These are phyloP conservation scores for Drosophila acutilabella DNA, from an alignment of 2,888 invertebrate genomes.

Conservation along the genomic window DNA sequence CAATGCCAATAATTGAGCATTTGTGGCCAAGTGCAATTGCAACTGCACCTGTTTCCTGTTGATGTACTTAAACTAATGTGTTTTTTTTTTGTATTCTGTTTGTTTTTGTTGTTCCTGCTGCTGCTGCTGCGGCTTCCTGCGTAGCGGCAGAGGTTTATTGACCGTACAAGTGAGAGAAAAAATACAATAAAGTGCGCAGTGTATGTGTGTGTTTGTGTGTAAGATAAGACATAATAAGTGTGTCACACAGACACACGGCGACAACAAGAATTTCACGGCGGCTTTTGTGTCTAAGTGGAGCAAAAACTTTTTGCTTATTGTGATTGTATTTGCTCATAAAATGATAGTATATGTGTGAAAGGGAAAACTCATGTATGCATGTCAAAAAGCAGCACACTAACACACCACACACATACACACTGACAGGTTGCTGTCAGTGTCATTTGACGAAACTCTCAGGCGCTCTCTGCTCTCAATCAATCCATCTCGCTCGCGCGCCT, in stretches of 20 bases:
- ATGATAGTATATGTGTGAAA: conserved; percentile 28
- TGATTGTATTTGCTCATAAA: conserved; percentile 49
- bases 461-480: neutral
- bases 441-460: conserved; percentile 40
- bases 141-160: conserved; percentile 51
- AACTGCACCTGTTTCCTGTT: conserved; percentile 30
- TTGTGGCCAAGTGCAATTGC: conserved; percentile 29
- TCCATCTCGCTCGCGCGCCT: conserved; percentile 2
- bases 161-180: conserved; percentile 42
- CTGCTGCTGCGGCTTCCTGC: conserved; percentile 39
- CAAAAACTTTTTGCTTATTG: conserved; percentile 63
- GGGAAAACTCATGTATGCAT: conserved; percentile 48
- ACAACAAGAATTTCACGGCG: conserved; percentile 46
- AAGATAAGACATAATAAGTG: conserved; percentile 62
- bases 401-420: conserved; percentile 13
- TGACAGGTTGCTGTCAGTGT: conserved; percentile 45
- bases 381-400: conserved; percentile 20
- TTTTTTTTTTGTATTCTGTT: conserved; percentile 17
- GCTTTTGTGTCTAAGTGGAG: conserved; percentile 70
- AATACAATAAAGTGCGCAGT: conserved; percentile 37
- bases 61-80: conserved; percentile 10
- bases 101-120: conserved; percentile 24
- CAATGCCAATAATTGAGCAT: conserved; percentile 37
- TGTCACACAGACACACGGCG: conserved; percentile 56
- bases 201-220: conserved; percentile 21